Base-by-base conservation (phyloP, 1,140 invertebrate genomes). In the Protaetia brevitarsis region DNA sequence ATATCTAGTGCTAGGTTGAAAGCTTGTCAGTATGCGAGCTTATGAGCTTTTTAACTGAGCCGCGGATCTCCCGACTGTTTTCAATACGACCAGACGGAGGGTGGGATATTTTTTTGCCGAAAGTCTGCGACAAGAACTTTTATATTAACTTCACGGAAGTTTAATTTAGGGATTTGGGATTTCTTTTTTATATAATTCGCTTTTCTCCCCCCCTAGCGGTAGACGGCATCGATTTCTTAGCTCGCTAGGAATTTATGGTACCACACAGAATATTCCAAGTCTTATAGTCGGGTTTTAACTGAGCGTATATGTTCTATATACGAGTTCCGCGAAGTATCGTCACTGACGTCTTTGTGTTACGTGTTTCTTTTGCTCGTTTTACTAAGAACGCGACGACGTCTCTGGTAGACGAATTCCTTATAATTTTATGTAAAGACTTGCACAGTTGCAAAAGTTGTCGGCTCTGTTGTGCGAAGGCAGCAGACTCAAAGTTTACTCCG, bases 351-450 rank as follows among this genome's bases (percentile, higher is more conserved):
- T n/a, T n/a, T n/a, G n/a, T n/a, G n/a, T n/a, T n/a, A n/a, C n/a
- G n/a, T n/a, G n/a, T n/a, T n/a, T n/a, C n/a, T n/a, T n/a, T n/a
- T n/a, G n/a, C n/a, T n/a, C n/a, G n/a, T n/a, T n/a, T n/a, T n/a
- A n/a, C n/a, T n/a, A n/a, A n/a, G n/a, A n/a, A n/a, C n/a, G n/a
- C n/a, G n/a, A n/a, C n/a, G n/a, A n/a, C n/a, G n/a, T n/a, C n/a
- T n/a, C n/a, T n/a, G n/a, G n/a, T n/a, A n/a, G n/a, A n/a, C n/a
- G n/a, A 3, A 19, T 19, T 19, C 41, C 3, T 11, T 51, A 23
- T 51, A 51, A 51, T 51, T 51, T 51, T 51, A 51, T 51, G 41
- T 19, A 51, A 51, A 51, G 41, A 5, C 19, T 51, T 51, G 41
- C 41, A 51, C n/a, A n/a, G n/a, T n/a, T n/a, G 41, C 41, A 7